Conservation (phyloP, 1,140 invertebrate genomes). For the Calephelis nemesis region DNA sequence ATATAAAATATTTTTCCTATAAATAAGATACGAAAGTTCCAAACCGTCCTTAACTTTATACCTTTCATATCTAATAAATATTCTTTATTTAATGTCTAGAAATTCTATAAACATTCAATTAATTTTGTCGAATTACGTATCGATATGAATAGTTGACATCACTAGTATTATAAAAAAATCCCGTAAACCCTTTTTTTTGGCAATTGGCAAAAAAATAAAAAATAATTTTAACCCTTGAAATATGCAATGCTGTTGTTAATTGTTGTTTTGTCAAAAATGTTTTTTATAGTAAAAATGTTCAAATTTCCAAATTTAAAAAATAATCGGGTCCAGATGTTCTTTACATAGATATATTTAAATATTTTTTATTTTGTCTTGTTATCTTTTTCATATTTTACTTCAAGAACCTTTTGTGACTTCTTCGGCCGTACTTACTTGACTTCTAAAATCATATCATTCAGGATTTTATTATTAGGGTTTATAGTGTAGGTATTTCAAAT, state of each 20-base stretch:
- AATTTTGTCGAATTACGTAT: too few relatives aligned
- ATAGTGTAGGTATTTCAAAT: slow-evolving; percentile 9
- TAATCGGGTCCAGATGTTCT: neutral
- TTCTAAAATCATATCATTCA: slow-evolving; percentile 10
- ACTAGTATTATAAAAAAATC: too few relatives aligned
- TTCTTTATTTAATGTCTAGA: too few relatives aligned
- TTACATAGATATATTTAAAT: neutral
- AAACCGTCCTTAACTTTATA: too few relatives aligned
- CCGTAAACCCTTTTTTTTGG: neutral
- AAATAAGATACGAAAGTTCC: too few relatives aligned
- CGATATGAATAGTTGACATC: too few relatives aligned
- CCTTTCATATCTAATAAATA: too few relatives aligned
- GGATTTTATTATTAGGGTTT: slow-evolving; percentile 3
- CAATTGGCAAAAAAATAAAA: too few relatives aligned
- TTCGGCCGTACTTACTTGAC: slow-evolving; percentile 12
- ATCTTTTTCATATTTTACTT: slow-evolving; percentile 11
- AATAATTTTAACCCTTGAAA: too few relatives aligned
- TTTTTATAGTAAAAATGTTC: neutral
- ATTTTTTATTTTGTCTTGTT: slow-evolving; percentile 8
- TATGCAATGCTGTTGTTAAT: neutral
- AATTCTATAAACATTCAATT: too few relatives aligned
- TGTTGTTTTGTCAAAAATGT: slow-evolving; percentile 5
- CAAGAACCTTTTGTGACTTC: neutral
- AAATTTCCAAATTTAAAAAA: neutral
- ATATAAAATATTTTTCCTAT: too few relatives aligned